A percentile compares a stretch with the other conserved stretches of the same genome.
phyloP scores from a whole-genome alignment of 2,888 invertebrate species.

The Phyllotreta striolata region DNA sequence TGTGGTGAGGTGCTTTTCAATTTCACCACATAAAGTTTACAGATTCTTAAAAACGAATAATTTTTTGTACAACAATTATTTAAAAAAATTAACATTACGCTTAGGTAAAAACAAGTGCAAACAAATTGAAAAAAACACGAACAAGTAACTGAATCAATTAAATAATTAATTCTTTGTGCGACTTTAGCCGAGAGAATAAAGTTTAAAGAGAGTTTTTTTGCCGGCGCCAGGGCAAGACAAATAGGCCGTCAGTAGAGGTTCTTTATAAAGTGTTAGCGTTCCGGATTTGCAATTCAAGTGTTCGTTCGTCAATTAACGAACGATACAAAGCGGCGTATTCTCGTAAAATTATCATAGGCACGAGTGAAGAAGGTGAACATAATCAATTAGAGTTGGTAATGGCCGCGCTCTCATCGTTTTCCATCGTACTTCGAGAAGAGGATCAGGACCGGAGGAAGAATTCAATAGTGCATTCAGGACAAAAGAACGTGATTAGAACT shows the following conservation, averaged over 20 bases:
- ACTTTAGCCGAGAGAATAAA: too few relatives aligned
- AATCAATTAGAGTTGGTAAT: constrained; percentile 49
- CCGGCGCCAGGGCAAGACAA: constrained; percentile 24
- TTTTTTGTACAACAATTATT: too few relatives aligned
- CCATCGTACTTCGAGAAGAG: constrained; percentile 7
- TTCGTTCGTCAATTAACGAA: constrained; percentile 43
- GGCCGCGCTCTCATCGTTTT: constrained; percentile 38
- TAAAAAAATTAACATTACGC: too few relatives aligned
- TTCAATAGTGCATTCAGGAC: constrained; percentile 44
- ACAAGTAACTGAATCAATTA: too few relatives aligned
- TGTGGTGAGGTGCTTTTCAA: neutral
- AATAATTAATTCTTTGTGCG: too few relatives aligned
- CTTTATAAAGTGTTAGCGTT: constrained; percentile 42
- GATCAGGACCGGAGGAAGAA: constrained; percentile 34
- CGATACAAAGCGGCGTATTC: constrained; percentile 46
- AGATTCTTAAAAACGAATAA: too few relatives aligned
- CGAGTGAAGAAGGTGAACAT: constrained; percentile 48
- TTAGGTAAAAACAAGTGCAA: too few relatives aligned
- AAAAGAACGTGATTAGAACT: constrained; percentile 47
- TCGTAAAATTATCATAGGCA: constrained; percentile 50
- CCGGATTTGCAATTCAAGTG: constrained; percentile 48
- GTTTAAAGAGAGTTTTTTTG: too few relatives aligned
- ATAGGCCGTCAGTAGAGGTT: constrained; percentile 30
- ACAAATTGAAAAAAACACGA: too few relatives aligned
- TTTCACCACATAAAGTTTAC: too few relatives aligned